Conservation (phyloP, 2,888 invertebrate genomes). For the Pristionchus mayeri region DNA sequence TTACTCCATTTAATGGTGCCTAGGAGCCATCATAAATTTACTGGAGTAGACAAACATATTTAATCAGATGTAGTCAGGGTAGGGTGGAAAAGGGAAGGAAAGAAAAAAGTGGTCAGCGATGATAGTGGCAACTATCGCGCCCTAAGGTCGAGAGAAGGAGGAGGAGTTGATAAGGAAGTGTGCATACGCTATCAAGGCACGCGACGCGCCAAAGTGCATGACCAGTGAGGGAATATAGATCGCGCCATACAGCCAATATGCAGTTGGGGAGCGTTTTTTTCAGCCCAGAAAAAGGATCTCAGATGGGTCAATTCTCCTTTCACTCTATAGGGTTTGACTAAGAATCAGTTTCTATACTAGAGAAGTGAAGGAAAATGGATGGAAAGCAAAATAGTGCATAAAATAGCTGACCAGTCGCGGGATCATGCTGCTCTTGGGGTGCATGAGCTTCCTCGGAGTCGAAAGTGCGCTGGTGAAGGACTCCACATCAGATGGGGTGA, state of each 20-base stretch:
- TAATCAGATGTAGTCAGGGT: background rate
- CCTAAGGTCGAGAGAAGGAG: background rate
- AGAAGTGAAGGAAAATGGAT: background rate
- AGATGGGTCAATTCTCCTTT: no score
- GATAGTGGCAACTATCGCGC: background rate
- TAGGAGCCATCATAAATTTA: no score
- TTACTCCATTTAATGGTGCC: no score
- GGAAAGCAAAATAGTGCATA: background rate
- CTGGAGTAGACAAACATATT: no score
- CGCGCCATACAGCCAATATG: background rate
- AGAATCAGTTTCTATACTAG: background rate
- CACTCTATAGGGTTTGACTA: no score
- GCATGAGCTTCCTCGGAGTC: conserved; percentile 1
- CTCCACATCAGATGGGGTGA: background rate
- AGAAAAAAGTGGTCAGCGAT: background rate
- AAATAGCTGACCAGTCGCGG: conserved; percentile 14
- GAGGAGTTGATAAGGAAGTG: conserved; percentile 14
- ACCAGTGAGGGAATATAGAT: background rate
- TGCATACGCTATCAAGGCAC: background rate
- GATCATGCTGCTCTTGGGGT: conserved; percentile 35
- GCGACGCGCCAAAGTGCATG: conserved; percentile 26
- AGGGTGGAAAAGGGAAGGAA: background rate
- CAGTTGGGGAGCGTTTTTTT: background rate
- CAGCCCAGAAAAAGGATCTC: no score
- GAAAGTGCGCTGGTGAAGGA: background rate